These are phyloP conservation scores for Galemys pyrenaicus DNA, from an alignment of 2,113 vertebrate species.

Conservation along the genomic window DNA sequence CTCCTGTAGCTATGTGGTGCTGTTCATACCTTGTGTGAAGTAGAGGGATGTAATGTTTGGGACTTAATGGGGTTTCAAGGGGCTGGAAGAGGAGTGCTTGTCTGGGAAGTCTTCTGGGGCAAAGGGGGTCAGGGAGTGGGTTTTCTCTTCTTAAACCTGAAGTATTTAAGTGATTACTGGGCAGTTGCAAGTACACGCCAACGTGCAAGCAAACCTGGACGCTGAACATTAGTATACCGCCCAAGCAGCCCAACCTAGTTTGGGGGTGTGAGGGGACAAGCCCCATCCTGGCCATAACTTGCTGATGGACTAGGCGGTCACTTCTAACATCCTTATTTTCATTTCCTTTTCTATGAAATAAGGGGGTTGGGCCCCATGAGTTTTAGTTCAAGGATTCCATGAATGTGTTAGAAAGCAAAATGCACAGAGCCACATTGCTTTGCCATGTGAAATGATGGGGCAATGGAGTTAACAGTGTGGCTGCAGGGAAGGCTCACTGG, in stretches of 20 bases:
- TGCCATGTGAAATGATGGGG: background rate
- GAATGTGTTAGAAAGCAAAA: constrained; percentile 61
- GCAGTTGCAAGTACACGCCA: background rate
- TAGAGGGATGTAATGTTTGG: background rate
- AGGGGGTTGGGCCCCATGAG: background rate
- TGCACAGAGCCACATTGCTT: background rate
- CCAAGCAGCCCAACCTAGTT: too few relatives aligned
- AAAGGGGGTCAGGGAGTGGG: too few relatives aligned
- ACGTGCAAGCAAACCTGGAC: background rate
- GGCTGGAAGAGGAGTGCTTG: background rate
- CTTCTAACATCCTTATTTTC: background rate
- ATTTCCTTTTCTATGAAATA: background rate
- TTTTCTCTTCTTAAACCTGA: background rate
- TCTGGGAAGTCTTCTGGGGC: background rate
- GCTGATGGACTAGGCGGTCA: background rate
- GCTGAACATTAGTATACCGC: background rate
- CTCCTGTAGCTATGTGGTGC: background rate
- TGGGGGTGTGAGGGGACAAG: background rate
- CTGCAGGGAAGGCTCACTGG: background rate
- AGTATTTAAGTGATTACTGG: background rate
- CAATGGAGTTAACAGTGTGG: background rate
- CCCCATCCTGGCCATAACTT: background rate
- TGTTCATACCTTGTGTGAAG: background rate
- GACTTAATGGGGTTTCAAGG: background rate
- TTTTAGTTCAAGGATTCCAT: background rate